These are phyloP conservation scores for Tangara arthus DNA, from an alignment of 2,797 vertebrate genomes.

Conservation along the genomic window DNA sequence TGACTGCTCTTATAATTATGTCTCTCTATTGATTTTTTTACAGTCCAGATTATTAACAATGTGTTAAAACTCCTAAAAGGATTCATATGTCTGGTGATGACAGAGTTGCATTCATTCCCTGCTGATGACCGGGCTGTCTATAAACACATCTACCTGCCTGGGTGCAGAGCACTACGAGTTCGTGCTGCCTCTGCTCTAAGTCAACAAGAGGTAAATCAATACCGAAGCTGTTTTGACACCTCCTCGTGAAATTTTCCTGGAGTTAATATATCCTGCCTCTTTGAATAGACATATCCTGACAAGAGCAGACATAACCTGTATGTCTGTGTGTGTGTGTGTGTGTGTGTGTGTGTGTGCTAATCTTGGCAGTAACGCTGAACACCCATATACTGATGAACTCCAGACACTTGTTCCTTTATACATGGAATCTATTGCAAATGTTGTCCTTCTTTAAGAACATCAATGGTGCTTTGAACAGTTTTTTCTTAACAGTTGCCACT, in stretches of 20 bases:
- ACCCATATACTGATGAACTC: constrained; percentile 26
- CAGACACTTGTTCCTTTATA: constrained; percentile 12
- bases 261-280: constrained; percentile 39
- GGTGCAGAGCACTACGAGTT: not conserved
- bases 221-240: constrained; percentile 26
- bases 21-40: not conserved
- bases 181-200: not conserved
- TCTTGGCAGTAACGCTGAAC: constrained; percentile 28
- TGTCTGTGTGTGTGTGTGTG: not conserved
- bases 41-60: not conserved
- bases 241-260: constrained; percentile 32
- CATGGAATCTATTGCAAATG: not conserved
- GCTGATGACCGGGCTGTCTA: not conserved
- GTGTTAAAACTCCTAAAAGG: not conserved
- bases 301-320: constrained; percentile 14
- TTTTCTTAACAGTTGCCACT: not conserved
- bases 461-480: not conserved
- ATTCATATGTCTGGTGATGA: not conserved
- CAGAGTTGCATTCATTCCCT: not conserved
- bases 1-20: not conserved
- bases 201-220: constrained; percentile 48
- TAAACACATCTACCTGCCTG: constrained; percentile 9
- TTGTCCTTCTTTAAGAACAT: not conserved
- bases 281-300: constrained; percentile 31
- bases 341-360: not conserved